Evolutionary conservation across 2,888 invertebrate genomes (phyloP).

Genomic region (Philereme transversata): DNA sequence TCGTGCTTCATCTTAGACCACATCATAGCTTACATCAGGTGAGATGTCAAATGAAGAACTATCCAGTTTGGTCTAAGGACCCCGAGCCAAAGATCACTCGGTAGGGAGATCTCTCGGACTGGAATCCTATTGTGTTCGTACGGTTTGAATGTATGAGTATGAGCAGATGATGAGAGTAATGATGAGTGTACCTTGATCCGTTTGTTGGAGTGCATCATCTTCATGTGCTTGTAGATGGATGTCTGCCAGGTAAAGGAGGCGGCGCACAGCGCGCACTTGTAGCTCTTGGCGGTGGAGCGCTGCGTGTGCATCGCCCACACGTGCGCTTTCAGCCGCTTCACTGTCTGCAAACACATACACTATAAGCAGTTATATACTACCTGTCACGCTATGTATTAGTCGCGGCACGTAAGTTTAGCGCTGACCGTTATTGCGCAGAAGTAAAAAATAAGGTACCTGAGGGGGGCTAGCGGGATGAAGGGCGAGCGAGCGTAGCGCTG

Average conservation of each 20-base stretch:
- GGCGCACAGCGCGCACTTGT: conserved; percentile 68
- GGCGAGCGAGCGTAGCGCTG: too few species aligned
- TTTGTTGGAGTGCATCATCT: conserved; percentile 73
- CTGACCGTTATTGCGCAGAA: too few species aligned
- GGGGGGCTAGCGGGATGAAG: too few species aligned
- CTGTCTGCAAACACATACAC: conserved; percentile 54
- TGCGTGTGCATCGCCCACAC: conserved; percentile 79
- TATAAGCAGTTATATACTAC: neutral
- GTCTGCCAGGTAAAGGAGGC: conserved; percentile 79
- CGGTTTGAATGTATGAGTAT: neutral
- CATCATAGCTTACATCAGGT: too few species aligned
- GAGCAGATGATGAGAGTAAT: too few species aligned
- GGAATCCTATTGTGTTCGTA: neutral
- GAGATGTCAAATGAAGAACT: too few species aligned
- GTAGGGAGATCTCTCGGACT: too few species aligned
- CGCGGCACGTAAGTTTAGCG: too few species aligned
- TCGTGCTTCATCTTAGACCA: too few species aligned
- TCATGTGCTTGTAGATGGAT: conserved; percentile 74
- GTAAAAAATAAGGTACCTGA: too few species aligned
- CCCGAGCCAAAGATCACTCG: too few species aligned
- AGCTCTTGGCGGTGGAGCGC: conserved; percentile 59
- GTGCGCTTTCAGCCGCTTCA: conserved; percentile 72
- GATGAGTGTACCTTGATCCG: conserved; percentile 54
- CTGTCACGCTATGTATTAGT: neutral
- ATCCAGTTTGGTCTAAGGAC: too few species aligned